Evolutionary conservation across 2,888 invertebrate species (phyloP), one percentile per base, ranked within the genome.

Genomic region (Nomada ruficornis): DNA sequence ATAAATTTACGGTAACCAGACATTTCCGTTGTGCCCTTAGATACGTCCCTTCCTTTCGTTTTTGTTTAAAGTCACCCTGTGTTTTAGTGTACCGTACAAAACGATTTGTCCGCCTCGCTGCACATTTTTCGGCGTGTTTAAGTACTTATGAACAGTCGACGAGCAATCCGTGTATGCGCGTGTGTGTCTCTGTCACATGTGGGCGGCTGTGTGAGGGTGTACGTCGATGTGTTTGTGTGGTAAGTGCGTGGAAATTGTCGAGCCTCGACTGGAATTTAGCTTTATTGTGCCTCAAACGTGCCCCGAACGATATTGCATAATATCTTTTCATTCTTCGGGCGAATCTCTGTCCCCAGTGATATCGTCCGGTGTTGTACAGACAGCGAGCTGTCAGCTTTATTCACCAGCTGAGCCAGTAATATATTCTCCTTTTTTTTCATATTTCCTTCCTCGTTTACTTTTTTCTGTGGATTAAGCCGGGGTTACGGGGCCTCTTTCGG

Each of bases 261-360:
- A 59, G 65, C 44, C 67, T 57, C 70, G 55, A 18, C 67, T 54
- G 75, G 57, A 55, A 68, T 68, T 71, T 59, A 57, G 36, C 9
- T 73, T 77, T 67, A 70, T 77, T 62, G 65, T 73, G 60, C 50
- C 64, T 69, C 59, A 72, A 79, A 70, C 81, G 68, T 42, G 59
- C 42, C 65, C 64, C 70, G 50, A 60, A 80, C 81, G 71, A 59
- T 68, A 63, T 72, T 47, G 68, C 54, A 23, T 13, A 64, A 74
- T 36, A 75, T 75, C 54, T 68, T 64, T 69, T 71, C 23, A 18
- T 68, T 71, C 59, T 64, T 63, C 29, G 59, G 59, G 47, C 36
- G 18, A 50, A 69, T 62, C 44, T 47, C 47, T 47, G 60, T 67
- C 26, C 29, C 73, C 82, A 73, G 82, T 73, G 82, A 83, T 77